Evolutionary conservation across 2,797 vertebrate species (phyloP), one percentile per base, ranked within the genome.

Genomic region (Pipistrellus kuhlii): DNA sequence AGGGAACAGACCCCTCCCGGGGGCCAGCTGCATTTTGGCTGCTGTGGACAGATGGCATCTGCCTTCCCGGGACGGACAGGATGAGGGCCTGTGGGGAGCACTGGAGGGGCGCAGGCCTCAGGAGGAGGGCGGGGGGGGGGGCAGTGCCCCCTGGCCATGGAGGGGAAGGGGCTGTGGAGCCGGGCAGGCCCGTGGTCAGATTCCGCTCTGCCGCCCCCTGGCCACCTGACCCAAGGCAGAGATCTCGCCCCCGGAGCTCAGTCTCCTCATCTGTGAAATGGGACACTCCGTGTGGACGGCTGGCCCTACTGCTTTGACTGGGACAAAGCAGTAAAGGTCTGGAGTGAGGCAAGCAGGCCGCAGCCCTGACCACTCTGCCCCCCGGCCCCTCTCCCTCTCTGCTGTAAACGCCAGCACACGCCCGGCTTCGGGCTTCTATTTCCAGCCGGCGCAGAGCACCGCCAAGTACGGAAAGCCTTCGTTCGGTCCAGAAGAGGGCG

Each of bases 391-490:
- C 17, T 17, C 32, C 48, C n/a, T 14, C 69, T 41, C 35, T 5
- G 68, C 69, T 69, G 23, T 75, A 9, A 81, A 66, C 83, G 44
- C 41, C 30, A 71, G 48, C 32, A 25, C 62, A 93, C 41, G 81
- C 72, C 69, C 35, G 76, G 86, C 64, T 44, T 76, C 81, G 66
- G 76, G 62, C 72, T 91, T 93, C 94, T 96, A 85, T 95, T 96
- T 95, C 72, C 90, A 86, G 82, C 71, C 35, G 20, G 73, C 30
- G 53, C 1, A 85, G 85, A 55, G 75, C 78, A 68, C 30, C 46
- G 10, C 68, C 30, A 53, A 88, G 69, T 53, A 87, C 90, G 94
- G 92, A 96, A 64, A 88, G 20, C n/a, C 55, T 93, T 73, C 64
- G 93, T 92, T 73, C 64, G 91, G 84, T 85, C 41, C 92, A 35